Evolutionary conservation across 1,140 invertebrate species (phyloP).

Genomic region (Steinernema feltiae): DNA sequence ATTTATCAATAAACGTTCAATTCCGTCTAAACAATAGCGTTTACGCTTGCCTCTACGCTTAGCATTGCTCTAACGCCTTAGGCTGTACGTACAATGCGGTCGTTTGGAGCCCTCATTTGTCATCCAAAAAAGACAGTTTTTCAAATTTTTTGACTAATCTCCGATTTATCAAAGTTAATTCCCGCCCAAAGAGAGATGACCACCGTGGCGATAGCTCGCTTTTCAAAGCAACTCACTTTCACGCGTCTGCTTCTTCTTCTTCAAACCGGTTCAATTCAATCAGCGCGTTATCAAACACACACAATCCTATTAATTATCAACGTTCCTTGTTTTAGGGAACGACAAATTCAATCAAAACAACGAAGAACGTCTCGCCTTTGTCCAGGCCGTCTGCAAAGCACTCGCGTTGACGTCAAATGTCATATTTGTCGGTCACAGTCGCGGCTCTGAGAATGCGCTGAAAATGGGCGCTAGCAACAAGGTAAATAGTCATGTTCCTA

Average conservation of each 20-base stretch:
- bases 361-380: constrained; percentile 29
- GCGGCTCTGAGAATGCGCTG: constrained; percentile 39
- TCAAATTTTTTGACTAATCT: too few species aligned
- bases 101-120: too few species aligned
- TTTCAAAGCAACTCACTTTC: too few species aligned
- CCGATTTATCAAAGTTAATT: too few species aligned
- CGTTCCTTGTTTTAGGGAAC: constrained; percentile 26
- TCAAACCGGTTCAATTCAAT: not conserved
- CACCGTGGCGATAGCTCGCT: too few species aligned
- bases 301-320: not conserved
- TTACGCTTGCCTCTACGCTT: too few species aligned
- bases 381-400: constrained; percentile 21
- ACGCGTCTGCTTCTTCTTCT: not conserved
- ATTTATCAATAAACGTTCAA: too few species aligned
- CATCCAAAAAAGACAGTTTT: too few species aligned
- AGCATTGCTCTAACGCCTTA: too few species aligned
- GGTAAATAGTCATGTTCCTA: not conserved
- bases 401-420: constrained; percentile 20
- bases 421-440: constrained; percentile 30
- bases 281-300: not conserved
- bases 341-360: constrained; percentile 26
- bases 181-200: too few species aligned
- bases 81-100: too few species aligned
- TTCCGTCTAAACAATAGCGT: too few species aligned
- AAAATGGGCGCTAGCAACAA: constrained; percentile 6